A percentile compares a stretch with the other conserved stretches of the same genome.
These are phyloP conservation scores for Koerneria pararmatus DNA, from an alignment of 2,888 invertebrate species.

Conservation along the genomic window DNA sequence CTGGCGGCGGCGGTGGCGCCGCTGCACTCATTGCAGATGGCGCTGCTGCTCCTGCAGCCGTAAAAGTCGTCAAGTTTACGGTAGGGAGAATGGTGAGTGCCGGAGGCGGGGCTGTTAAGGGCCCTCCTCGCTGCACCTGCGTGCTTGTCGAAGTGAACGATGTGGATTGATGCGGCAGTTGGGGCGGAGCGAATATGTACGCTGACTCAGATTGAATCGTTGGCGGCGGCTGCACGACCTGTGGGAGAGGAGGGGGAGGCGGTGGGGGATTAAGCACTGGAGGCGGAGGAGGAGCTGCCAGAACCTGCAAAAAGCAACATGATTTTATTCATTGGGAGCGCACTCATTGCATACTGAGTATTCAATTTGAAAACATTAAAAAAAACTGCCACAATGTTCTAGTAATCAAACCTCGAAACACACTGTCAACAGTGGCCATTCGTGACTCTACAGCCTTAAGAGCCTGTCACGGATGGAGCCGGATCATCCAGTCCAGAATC, in stretches of 20 bases:
- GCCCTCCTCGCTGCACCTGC: not conserved
- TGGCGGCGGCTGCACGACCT: constrained; percentile 20
- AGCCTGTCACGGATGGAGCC: too few relatives aligned
- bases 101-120: not conserved
- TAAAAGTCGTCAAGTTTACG: not conserved
- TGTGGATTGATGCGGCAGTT: constrained; percentile 21
- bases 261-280: not conserved
- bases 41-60: too few relatives aligned
- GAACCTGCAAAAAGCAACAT: constrained; percentile 1
- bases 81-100: not conserved
- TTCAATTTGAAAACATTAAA: too few relatives aligned
- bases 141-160: constrained; percentile 3
- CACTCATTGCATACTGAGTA: too few relatives aligned
- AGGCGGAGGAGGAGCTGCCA: constrained; percentile 14
- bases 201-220: not conserved
- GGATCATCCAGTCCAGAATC: too few relatives aligned
- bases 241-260: constrained; percentile 21
- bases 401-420: too few relatives aligned
- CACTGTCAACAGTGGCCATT: too few relatives aligned
- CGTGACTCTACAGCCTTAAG: too few relatives aligned
- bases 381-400: too few relatives aligned
- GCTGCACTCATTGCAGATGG: too few relatives aligned
- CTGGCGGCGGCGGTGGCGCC: not conserved
- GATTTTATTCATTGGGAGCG: constrained; percentile 8
- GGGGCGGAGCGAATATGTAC: constrained; percentile 9